These are phyloP conservation scores for Folsomia candida DNA, from an alignment of 2,888 invertebrate species.

Conservation along the genomic window DNA sequence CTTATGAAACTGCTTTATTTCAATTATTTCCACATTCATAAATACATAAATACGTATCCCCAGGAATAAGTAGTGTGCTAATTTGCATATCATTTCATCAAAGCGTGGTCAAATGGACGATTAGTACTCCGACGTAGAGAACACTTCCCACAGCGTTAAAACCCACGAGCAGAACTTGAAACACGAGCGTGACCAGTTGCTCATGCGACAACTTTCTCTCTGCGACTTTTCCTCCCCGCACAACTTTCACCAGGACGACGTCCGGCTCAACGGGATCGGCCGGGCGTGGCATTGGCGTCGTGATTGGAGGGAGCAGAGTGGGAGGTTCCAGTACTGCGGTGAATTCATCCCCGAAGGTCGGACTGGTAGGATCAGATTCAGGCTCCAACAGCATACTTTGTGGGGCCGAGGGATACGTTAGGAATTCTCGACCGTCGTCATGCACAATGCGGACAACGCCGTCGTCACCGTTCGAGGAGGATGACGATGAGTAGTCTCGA, in stretches of 20 bases:
- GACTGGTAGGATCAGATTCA: not conserved
- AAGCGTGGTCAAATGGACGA: conserved; percentile 14
- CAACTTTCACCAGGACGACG: not conserved
- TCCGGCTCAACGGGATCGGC: not conserved
- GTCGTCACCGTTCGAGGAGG: not conserved
- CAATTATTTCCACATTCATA: too few species aligned
- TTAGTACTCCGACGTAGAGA: conserved; percentile 25
- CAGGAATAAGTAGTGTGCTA: too few species aligned
- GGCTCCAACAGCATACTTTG: not conserved
- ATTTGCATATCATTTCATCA: too few species aligned
- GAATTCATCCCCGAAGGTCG: not conserved
- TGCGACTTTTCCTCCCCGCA: not conserved
- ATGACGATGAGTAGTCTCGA: too few species aligned
- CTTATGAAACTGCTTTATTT: too few species aligned
- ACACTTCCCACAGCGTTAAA: conserved; percentile 28
- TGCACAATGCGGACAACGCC: not conserved
- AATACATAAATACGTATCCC: too few species aligned
- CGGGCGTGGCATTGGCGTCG: conserved; percentile 18
- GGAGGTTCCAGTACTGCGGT: conserved; percentile 7
- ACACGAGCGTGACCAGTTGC: conserved; percentile 30
- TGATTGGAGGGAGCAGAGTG: not conserved
- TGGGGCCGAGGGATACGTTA: not conserved
- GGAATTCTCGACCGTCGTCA: not conserved
- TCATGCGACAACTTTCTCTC: conserved; percentile 25
- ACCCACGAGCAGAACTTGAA: conserved; percentile 32